Percentiles rank a stretch among this genome's conserved stretches.
phyloP scores from a whole-genome alignment of 2,797 vertebrate genomes.

The Eulemur rubriventer region DNA sequence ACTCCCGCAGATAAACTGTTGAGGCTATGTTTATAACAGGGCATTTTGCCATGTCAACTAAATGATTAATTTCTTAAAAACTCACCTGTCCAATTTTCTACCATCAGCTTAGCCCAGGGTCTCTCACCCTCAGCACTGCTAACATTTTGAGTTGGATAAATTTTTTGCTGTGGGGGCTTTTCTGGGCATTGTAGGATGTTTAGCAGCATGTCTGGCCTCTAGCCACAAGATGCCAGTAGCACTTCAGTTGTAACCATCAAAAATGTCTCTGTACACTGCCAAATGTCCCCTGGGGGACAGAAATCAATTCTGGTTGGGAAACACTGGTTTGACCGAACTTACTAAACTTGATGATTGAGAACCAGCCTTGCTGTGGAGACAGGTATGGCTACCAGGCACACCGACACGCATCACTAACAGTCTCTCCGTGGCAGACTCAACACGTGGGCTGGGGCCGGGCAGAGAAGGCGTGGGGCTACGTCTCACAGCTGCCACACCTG shows the following conservation, averaged over 20 bases:
- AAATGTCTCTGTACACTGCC: neutral
- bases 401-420: accelerated
- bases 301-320: neutral
- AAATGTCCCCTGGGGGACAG: neutral
- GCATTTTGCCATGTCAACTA: neutral
- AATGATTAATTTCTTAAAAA: neutral
- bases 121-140: neutral
- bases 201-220: neutral
- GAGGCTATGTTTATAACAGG: neutral
- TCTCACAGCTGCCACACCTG: neutral
- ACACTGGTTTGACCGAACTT: neutral
- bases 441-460: neutral
- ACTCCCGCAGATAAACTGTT: neutral
- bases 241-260: neutral
- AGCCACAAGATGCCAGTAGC: neutral
- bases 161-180: neutral
- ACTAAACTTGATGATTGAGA: neutral
- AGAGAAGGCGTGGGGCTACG: neutral
- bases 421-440: neutral
- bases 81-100: neutral
- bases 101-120: neutral
- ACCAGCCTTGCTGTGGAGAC: neutral
- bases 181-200: no score
- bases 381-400: neutral
- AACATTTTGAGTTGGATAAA: neutral